Evolutionary conservation across 2,113 vertebrate genomes (phyloP).

Genomic region (Lasiurus cinereus): DNA sequence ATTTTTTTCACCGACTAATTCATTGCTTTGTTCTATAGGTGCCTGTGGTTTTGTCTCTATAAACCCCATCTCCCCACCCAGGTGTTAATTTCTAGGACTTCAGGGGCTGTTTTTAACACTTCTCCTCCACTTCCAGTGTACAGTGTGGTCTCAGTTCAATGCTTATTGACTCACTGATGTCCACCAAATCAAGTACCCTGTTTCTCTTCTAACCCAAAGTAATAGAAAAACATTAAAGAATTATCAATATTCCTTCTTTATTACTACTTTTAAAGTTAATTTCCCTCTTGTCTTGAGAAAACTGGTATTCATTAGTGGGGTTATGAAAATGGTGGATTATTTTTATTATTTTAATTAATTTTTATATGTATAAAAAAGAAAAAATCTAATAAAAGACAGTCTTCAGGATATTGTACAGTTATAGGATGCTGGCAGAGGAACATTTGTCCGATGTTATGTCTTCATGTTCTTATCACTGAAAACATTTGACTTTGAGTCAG

Average conservation of each 20-base stretch:
- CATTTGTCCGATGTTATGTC: neutral
- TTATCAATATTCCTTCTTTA: neutral
- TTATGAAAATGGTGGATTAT: neutral
- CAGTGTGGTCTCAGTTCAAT: neutral
- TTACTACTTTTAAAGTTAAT: conserved; percentile 4
- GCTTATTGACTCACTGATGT: neutral
- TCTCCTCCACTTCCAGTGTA: neutral
- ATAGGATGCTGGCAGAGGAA: neutral
- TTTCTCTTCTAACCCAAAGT: neutral
- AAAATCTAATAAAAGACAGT: conserved; percentile 6
- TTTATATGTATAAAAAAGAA: neutral
- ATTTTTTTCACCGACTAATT: neutral
- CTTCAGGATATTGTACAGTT: neutral
- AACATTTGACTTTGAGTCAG: neutral
- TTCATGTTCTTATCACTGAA: neutral
- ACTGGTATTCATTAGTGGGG: neutral
- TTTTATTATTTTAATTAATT: conserved; percentile 51
- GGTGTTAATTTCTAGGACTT: neutral
- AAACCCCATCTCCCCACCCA: neutral
- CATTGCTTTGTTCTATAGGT: neutral
- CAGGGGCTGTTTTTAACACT: neutral
- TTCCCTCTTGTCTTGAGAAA: neutral
- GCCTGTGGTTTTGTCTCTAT: neutral
- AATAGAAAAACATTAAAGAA: neutral
- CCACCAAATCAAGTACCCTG: neutral